Evolutionary conservation across 2,888 invertebrate genomes (phyloP).

Genomic region (Lamellibrachia columna): DNA sequence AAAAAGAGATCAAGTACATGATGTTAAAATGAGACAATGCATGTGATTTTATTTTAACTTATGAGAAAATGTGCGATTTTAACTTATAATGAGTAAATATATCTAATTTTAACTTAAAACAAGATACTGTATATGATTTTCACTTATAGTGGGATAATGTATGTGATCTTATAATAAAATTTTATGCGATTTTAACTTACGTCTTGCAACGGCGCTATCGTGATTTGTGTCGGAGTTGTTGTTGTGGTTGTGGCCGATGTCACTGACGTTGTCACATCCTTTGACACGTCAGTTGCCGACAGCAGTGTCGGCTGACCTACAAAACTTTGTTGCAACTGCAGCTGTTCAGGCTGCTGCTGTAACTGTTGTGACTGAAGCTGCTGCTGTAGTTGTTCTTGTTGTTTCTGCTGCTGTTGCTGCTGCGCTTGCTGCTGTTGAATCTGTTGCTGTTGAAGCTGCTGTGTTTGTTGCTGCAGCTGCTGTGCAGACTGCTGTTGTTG

Average conservation of each 20-base stretch:
- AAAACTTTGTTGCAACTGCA: background rate
- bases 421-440: slow-evolving; percentile 17
- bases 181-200: background rate
- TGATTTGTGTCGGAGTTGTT: slow-evolving; percentile 14
- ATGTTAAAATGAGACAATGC: no score
- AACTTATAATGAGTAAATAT: no score
- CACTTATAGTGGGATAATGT: background rate
- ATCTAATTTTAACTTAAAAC: no score
- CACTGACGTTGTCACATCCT: background rate
- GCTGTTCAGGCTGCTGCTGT: background rate
- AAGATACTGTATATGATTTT: background rate
- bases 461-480: slow-evolving; percentile 36
- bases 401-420: slow-evolving; percentile 27
- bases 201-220: slow-evolving; percentile 8
- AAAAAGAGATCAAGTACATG: no score
- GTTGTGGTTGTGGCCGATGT: slow-evolving; percentile 1
- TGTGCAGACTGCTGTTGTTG: slow-evolving; percentile 36
- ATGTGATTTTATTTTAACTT: no score
- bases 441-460: slow-evolving; percentile 28
- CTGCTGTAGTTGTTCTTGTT: background rate
- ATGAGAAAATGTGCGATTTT: no score
- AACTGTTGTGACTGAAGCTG: background rate
- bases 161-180: background rate
- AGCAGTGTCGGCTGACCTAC: background rate
- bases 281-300: background rate